These are phyloP conservation scores for Cyphomyrus plagiostoma DNA, from an alignment of 2,113 vertebrate species.

Conservation along the genomic window DNA sequence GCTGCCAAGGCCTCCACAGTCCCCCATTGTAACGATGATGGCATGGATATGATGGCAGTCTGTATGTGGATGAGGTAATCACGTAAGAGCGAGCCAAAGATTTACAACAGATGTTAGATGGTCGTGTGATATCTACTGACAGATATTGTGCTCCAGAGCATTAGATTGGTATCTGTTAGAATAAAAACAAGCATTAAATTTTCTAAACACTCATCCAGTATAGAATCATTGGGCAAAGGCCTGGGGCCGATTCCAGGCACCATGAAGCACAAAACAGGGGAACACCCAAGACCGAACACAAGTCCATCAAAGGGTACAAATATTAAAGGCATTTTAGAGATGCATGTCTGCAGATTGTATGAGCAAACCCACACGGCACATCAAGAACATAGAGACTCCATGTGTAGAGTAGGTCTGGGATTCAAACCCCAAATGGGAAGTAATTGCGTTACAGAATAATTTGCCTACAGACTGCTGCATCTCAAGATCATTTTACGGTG, in stretches of 20 bases:
- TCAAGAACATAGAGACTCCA: neutral
- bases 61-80: neutral
- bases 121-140: neutral
- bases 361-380: neutral
- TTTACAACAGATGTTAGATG: neutral
- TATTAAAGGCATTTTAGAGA: neutral
- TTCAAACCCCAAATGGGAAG: neutral
- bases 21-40: neutral
- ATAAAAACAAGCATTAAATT: neutral
- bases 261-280: neutral
- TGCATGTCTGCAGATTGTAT: neutral
- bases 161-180: neutral
- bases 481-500: neutral
- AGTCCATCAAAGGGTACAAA: neutral
- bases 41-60: neutral
- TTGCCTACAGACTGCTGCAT: neutral
- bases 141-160: neutral
- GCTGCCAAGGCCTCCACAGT: neutral
- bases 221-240: neutral
- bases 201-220: neutral
- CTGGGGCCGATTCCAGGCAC: neutral
- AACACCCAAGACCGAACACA: neutral
- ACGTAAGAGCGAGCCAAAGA: neutral
- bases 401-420: neutral
- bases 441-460: neutral